Evolutionary conservation across 2,888 invertebrate species (phyloP), one percentile per base, ranked within the genome.

Genomic region (Tillus elongatus): DNA sequence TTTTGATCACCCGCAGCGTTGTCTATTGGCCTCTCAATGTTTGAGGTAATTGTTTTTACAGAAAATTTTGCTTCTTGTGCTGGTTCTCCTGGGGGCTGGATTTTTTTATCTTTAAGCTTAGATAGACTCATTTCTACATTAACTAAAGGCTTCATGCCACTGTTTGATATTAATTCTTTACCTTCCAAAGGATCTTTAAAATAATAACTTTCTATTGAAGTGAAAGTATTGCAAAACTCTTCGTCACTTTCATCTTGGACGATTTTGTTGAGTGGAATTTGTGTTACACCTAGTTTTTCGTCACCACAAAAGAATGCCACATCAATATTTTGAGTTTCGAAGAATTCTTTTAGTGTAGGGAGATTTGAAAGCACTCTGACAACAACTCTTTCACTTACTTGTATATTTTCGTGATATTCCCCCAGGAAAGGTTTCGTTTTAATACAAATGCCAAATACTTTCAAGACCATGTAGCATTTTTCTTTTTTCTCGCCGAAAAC

Each of bases 361-460:
- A 19, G n/a, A 19, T 19, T 19, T 8, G 6, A 8, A 6, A 19
- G n/a, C 1, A 57, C 30, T 33, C 51, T 45, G 1, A 64, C 54
- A 1, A 61, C 58, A 13, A 64, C 58, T 45, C 56, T 60, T 36
- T 65, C 64, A 36, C 65, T 62, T 16, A 64, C 45, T 0, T 35
- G 36, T 11, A 63, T 53, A 2, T 46, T 48, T 3, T 57, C 54
- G 33, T 60, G 58, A 3, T 64, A 38, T 29, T 59, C 55, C 15
- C 54, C 54, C 11, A 51, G 49, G 24, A 66, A 59, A 1, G 58
- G 55, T 42, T 61, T 62, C 1, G 64, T 61, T 43, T 59, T 61
- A 2, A 66, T 56, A 1, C 50, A 53, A 11, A 63, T 55, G 0
- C 62, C 64, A 33, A 66, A 58, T 9, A 65, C 51, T 33, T 50